Conservation (phyloP, 2,888 invertebrate species). For the Clanis bilineata region DNA sequence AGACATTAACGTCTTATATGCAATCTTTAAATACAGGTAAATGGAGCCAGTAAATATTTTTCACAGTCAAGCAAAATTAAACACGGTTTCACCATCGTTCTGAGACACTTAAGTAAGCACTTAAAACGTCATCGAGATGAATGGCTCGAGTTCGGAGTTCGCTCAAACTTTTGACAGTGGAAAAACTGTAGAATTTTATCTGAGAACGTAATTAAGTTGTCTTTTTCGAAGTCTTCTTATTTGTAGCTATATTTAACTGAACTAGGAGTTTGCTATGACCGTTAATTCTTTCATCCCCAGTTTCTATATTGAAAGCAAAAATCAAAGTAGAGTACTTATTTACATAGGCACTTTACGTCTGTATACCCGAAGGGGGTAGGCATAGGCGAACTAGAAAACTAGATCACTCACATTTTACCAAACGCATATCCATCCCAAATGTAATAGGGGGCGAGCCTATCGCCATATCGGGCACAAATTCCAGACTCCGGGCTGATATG, state of each 20-base stretch:
- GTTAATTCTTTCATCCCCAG: too few species aligned
- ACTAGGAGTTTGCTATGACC: too few species aligned
- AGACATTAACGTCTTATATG: neutral
- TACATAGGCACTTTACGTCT: too few species aligned
- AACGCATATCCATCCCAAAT: too few species aligned
- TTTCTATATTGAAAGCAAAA: too few species aligned
- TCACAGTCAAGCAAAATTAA: constrained; percentile 37
- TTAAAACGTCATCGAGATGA: constrained; percentile 67
- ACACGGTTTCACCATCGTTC: constrained; percentile 43
- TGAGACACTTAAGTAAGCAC: constrained; percentile 58
- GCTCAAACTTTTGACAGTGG: constrained; percentile 48
- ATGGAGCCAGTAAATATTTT: constrained; percentile 19
- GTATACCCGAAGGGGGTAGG: too few species aligned
- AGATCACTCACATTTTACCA: too few species aligned
- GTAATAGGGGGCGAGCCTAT: too few species aligned
- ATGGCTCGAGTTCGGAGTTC: constrained; percentile 53
- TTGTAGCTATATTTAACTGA: neutral
- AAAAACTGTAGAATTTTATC: constrained; percentile 44
- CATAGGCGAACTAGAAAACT: too few species aligned
- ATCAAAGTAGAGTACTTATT: too few species aligned
- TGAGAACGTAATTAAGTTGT: constrained; percentile 36
- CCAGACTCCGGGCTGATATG: too few species aligned
- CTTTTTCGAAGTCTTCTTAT: constrained; percentile 20
- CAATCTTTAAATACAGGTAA: constrained; percentile 18
- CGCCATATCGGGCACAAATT: too few species aligned